Evolutionary conservation across 1,140 invertebrate species (phyloP), one percentile per base, ranked within the genome.

Genomic region (Sinella curviseta): DNA sequence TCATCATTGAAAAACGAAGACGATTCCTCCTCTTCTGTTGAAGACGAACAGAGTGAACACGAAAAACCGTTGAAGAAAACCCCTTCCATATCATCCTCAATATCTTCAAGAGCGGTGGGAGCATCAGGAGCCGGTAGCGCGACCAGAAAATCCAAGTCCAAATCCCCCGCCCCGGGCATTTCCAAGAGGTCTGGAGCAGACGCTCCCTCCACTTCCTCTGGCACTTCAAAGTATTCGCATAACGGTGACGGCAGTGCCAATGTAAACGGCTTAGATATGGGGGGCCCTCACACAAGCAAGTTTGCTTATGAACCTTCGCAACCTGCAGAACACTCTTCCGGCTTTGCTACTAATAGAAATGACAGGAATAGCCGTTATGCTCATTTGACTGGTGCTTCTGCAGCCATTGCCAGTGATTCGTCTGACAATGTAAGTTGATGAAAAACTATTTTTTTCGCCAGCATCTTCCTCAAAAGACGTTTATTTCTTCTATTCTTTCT

Each of bases 211-310:
- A 8, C 57, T n/a, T n/a, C 57, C 57, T 60, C 57, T 4, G 57
- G 57, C 24, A 4, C 4, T 4, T 60, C 57, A 17, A 60, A 60
- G 24, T 26, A n/a, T 26, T 60, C 24, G 39, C 4, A 48, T 48
- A n/a, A n/a, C 39, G 24, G 57, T 26, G 57, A 60, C 12, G 60
- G 24, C 8, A 3, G 12, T 35, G 54, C 20, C 26, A 74, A 83
- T 77, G 79, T 80, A 31, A 77, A 60, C 76, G 48, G 39, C 54
- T 20, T 54, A 8, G 54, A 67, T 28, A 82, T 82, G 81, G 81
- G 75, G 16, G 81, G 81, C 31, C 81, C 78, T 24, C 81, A 82
- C 30, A 78, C 79, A 17, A 80, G 67, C 36, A 81, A 81, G 54
- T 77, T 76, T 75, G 74, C 76, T 26, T 57, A 60, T 14, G 75